Evolutionary conservation across 2,888 invertebrate genomes (phyloP).

Genomic region (Thysanoteuthis rhombus): DNA sequence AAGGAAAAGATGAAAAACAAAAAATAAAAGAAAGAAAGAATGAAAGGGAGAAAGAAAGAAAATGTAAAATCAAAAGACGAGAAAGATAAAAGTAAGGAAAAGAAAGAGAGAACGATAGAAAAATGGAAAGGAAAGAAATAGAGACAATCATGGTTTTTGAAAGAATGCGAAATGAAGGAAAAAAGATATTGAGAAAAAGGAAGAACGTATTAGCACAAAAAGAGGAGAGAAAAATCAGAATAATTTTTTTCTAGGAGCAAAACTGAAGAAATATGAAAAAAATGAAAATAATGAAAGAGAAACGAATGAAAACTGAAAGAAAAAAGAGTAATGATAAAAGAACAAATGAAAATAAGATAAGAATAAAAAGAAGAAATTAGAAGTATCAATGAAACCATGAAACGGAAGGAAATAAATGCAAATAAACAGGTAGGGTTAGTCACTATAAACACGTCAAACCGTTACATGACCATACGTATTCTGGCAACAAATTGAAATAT

Average conservation of each 20-base stretch:
- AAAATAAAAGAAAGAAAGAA: background rate
- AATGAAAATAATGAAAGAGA: background rate
- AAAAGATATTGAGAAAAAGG: background rate
- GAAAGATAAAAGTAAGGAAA: fast-evolving
- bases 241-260: too few relatives aligned
- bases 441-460: too few relatives aligned
- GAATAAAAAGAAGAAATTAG: background rate
- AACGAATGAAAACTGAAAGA: background rate
- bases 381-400: background rate
- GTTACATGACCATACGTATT: too few relatives aligned
- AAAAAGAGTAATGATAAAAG: background rate
- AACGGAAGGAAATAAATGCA: background rate
- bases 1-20: background rate
- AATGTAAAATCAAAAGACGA: background rate
- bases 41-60: background rate
- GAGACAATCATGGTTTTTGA: background rate
- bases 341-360: background rate
- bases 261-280: background rate
- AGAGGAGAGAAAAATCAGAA: background rate
- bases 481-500: too few relatives aligned
- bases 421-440: too few relatives aligned
- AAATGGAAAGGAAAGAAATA: background rate
- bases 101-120: background rate
- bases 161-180: background rate
- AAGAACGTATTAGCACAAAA: background rate